phyloP scores from a whole-genome alignment of 2,113 vertebrate species.

The Lichenostomus cassidix region DNA sequence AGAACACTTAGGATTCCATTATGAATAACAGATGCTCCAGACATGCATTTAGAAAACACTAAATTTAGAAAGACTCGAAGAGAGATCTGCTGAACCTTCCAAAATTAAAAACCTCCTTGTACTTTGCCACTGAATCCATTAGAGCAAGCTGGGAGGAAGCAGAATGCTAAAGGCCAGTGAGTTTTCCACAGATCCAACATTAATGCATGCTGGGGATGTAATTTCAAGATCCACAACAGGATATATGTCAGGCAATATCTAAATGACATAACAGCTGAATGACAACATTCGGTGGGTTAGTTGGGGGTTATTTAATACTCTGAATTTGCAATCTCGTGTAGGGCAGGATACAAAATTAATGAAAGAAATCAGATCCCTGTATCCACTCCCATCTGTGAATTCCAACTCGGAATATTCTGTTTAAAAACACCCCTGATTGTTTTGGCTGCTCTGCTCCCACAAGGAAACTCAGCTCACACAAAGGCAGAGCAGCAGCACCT shows the following conservation, averaged over 20 bases:
- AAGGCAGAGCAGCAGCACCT: background rate
- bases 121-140: background rate
- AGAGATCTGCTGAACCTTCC: background rate
- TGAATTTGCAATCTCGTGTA: background rate
- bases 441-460: background rate
- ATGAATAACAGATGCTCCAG: background rate
- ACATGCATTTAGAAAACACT: background rate
- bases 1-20: background rate
- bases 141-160: background rate
- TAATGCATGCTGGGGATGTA: rapidly evolving
- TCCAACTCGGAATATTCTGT: background rate
- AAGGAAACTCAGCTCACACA: background rate
- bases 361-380: background rate
- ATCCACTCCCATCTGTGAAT: background rate
- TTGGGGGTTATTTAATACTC: background rate
- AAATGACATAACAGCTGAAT: rapidly evolving
- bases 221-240: background rate
- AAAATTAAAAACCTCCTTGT: background rate
- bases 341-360: background rate
- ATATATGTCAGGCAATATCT: background rate
- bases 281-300: background rate
- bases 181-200: background rate
- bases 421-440: background rate
- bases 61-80: background rate
- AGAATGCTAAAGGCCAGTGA: background rate